A percentile compares a stretch with the other conserved stretches of the same genome.
Evolutionary conservation across 2,888 invertebrate species (phyloP).

Genomic region (Amiota minor): DNA sequence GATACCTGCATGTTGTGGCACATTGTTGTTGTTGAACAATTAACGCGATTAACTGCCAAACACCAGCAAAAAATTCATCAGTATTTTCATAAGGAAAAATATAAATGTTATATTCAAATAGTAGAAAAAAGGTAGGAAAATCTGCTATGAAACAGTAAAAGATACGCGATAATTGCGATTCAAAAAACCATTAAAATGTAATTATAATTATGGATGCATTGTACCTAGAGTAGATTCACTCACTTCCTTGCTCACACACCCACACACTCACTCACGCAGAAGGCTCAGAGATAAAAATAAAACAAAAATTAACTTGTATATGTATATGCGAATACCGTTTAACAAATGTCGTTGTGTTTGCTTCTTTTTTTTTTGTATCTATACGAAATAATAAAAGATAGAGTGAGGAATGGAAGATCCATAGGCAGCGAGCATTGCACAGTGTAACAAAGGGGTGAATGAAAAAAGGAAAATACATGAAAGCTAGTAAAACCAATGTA

Average conservation of each 20-base stretch:
- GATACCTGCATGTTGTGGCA: neutral
- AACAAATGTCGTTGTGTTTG: conserved; percentile 32
- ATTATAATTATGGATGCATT: conserved; percentile 50
- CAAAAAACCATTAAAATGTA: conserved; percentile 50
- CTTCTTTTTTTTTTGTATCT: no score
- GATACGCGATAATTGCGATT: conserved; percentile 41
- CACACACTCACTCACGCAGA: neutral
- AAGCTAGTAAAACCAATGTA: neutral
- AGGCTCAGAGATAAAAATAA: neutral
- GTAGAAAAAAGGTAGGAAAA: neutral
- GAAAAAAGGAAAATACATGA: neutral
- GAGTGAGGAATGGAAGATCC: neutral
- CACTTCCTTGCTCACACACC: neutral
- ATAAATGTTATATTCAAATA: no score
- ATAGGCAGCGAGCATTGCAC: neutral
- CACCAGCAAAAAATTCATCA: conserved; percentile 4
- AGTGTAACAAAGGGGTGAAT: neutral
- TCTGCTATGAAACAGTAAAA: conserved; percentile 19
- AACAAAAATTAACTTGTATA: conserved; percentile 6
- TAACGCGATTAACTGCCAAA: conserved; percentile 18
- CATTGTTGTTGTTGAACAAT: neutral
- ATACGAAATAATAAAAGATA: conserved; percentile 1
- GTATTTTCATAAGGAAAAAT: neutral
- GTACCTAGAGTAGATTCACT: conserved; percentile 26
- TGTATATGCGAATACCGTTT: conserved; percentile 27